phyloP scores from a whole-genome alignment of 2,113 vertebrate genomes.

The Origma solitaria region DNA sequence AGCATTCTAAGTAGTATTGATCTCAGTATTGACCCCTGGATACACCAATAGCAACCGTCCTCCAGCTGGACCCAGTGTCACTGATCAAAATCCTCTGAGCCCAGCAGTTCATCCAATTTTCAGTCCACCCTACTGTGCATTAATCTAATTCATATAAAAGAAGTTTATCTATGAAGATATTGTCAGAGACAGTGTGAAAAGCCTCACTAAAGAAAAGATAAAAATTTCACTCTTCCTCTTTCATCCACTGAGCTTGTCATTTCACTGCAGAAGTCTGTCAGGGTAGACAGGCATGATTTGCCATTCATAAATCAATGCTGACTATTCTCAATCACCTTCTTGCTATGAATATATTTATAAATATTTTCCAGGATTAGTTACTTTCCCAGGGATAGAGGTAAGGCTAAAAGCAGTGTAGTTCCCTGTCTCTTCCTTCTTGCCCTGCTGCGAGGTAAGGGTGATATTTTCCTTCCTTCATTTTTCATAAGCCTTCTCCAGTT shows the following conservation, averaged over 20 bases:
- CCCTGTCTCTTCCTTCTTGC: not conserved
- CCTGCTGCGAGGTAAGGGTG: not conserved
- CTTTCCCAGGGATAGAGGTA: not conserved
- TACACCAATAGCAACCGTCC: not conserved
- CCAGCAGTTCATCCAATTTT: not conserved
- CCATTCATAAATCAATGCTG: not conserved
- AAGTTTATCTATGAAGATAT: not conserved
- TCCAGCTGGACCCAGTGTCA: not conserved
- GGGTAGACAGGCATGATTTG: not conserved
- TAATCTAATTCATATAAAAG: not conserved
- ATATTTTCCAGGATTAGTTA: not conserved
- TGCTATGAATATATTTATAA: not conserved
- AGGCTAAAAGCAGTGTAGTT: not conserved
- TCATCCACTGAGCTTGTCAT: not conserved
- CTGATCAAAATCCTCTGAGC: not conserved
- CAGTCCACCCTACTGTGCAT: not conserved
- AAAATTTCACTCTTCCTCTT: not conserved
- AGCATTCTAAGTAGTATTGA: not conserved
- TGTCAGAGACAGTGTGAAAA: not conserved
- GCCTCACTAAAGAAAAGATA: not conserved
- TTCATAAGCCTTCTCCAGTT: not conserved
- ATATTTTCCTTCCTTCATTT: not conserved
- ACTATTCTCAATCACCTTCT: not conserved
- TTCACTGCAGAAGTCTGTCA: not conserved
- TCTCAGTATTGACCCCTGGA: not conserved